Evolutionary conservation across 1,140 invertebrate genomes (phyloP).

Genomic region (Trachelipus rathkii): DNA sequence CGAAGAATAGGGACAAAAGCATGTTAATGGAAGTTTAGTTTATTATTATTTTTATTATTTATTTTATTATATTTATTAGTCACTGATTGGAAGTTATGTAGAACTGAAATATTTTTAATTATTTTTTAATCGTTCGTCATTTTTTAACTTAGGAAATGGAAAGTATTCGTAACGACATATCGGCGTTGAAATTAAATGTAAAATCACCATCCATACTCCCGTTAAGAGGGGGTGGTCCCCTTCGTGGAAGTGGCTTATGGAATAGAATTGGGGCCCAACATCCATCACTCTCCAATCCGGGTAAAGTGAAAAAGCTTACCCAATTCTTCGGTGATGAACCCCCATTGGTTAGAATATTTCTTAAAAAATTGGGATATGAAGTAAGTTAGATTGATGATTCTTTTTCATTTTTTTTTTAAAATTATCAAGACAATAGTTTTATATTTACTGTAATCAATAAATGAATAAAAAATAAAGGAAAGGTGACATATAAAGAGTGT

Average conservation of each 20-base stretch:
- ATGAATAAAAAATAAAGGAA: not conserved
- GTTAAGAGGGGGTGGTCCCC: slow-evolving; percentile 22
- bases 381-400: slow-evolving; percentile 54
- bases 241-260: slow-evolving; percentile 41
- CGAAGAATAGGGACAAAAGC: too few relatives aligned
- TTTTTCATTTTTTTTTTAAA: not conserved
- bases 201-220: slow-evolving; percentile 31
- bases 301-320: slow-evolving; percentile 72
- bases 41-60: too few relatives aligned
- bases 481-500: too few relatives aligned
- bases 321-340: slow-evolving; percentile 93
- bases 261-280: slow-evolving; percentile 41
- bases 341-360: slow-evolving; percentile 78
- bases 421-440: too few relatives aligned
- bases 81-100: too few relatives aligned
- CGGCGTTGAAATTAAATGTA: slow-evolving; percentile 58
- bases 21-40: too few relatives aligned
- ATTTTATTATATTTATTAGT: too few relatives aligned
- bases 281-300: slow-evolving; percentile 67
- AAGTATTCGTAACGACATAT: slow-evolving; percentile 75
- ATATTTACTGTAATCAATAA: not conserved
- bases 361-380: slow-evolving; percentile 89
- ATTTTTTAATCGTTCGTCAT: too few relatives aligned
- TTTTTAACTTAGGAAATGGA: slow-evolving; percentile 71
- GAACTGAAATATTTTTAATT: too few relatives aligned